Base-by-base conservation (phyloP, 2,113 vertebrate species). In the Ondatra zibethicus region DNA sequence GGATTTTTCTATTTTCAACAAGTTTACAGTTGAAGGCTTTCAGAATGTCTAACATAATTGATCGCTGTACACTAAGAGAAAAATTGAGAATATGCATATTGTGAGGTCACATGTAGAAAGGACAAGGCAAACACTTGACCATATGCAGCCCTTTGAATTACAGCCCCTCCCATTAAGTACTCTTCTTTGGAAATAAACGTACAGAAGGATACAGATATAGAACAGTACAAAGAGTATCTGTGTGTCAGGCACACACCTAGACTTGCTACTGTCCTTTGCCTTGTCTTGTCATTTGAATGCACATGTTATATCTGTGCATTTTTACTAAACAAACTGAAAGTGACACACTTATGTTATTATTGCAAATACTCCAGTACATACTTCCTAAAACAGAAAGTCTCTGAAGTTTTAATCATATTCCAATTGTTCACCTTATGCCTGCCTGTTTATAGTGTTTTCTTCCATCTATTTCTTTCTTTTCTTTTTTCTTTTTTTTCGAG, bases 1-100 rank as follows among this genome's bases (percentile, higher is more conserved):
- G 50, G 25, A n/a, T 68, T 95, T 85, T 76, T 63, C 14, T 89
- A 77, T 58, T 77, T 96, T 61, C 77, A 45, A 66, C 27, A 91
- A 50, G 29, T 68, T 92, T 68, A 86, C 52, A 39, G 21, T 31
- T 92, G 66, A 90, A 90, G 68, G 82, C 52, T 96, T 95, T 81
- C 76, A 91, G n/a, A 95, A 72, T 52, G 7, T 87, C 55, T 89
- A 58, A 55, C 31, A 75, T 17, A 88, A 95, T 3, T 84, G n/a
- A 81, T 7, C 47, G 72, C 14, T 84, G 4, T 80, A 42, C 61
- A 77, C 25, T 72, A 78, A 88, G n/a, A 13, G 65, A 81, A 89
- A 92, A 78, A 86, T 5, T 55, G n/a, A 70, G 27, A 90, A 75
- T 27, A 96, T 52, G 29, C n/a, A 78, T 82, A 89, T 68, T 65